Conservation (phyloP, 2,797 vertebrate species). For the Margarornis squamiger region DNA sequence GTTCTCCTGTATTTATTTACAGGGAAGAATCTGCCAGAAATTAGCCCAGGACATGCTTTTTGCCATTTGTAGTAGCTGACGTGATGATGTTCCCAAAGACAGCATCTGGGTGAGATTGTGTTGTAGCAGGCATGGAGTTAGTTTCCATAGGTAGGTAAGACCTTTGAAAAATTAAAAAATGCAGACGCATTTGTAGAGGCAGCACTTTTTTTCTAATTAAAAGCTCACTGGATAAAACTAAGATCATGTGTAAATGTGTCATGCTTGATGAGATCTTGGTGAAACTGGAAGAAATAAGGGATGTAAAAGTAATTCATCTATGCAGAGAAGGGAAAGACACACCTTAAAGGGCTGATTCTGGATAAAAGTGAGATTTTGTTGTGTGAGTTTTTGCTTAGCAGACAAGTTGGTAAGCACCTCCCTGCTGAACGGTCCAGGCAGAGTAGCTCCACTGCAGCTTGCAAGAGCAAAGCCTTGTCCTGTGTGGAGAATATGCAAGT, state of each 20-base stretch:
- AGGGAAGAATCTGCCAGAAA: background rate
- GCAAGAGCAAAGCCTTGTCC: background rate
- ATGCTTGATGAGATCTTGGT: background rate
- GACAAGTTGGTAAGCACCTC: background rate
- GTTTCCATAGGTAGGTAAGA: background rate
- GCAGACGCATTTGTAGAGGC: background rate
- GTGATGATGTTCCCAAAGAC: background rate
- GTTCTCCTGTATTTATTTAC: background rate
- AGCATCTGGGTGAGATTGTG: background rate
- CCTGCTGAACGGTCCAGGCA: background rate
- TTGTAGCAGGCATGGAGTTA: background rate
- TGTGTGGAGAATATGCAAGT: background rate
- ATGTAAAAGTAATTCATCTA: background rate
- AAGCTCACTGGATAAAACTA: background rate
- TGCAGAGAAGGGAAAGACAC: fast-evolving
- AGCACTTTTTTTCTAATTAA: background rate
- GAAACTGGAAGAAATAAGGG: background rate
- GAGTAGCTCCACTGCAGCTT: background rate
- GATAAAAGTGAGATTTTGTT: background rate
- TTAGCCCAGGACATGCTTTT: background rate
- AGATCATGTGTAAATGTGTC: background rate
- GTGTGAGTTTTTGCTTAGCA: background rate
- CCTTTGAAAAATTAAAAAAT: background rate
- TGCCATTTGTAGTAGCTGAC: background rate
- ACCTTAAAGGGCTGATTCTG: background rate